These are phyloP conservation scores for Ophioninae sp. DNA, from an alignment of 2,888 invertebrate species.

Conservation along the genomic window DNA sequence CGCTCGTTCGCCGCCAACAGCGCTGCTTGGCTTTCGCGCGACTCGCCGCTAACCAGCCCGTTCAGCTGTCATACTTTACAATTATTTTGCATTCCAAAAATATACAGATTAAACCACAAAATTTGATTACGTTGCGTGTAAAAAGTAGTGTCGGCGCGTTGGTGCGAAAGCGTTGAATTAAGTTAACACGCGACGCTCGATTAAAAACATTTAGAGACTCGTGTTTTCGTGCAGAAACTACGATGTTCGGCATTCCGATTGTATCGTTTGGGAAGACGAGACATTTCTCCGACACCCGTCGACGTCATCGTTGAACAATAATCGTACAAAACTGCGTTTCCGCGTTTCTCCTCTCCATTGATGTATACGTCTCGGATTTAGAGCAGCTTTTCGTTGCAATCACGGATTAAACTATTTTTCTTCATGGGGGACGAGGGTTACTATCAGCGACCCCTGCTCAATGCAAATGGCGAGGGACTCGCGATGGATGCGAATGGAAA, in stretches of 20 bases:
- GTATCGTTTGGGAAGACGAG: conserved; percentile 15
- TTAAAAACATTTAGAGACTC: conserved; percentile 5
- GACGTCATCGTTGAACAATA: conserved; percentile 26
- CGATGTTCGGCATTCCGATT: conserved; percentile 28
- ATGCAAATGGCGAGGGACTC: conserved; percentile 62
- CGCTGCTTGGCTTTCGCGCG: conserved; percentile 15
- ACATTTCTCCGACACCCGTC: conserved; percentile 5
- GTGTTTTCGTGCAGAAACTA: conserved; percentile 10
- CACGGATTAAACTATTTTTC: conserved; percentile 16
- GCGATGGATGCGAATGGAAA: conserved; percentile 83
- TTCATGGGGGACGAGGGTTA: conserved; percentile 62
- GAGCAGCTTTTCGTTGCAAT: background rate
- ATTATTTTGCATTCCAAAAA: conserved; percentile 3
- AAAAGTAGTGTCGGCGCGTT: background rate
- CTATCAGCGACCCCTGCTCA: conserved; percentile 60
- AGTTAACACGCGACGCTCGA: background rate
- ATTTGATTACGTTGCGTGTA: background rate
- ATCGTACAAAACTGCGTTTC: background rate
- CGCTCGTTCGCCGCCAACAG: background rate
- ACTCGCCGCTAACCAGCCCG: conserved; percentile 13
- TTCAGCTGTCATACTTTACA: conserved; percentile 22
- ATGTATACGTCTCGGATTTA: background rate
- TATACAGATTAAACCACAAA: background rate
- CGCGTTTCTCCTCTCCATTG: background rate
- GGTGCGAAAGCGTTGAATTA: background rate